phyloP scores from a whole-genome alignment of 2,797 vertebrate genomes.

The Cossypha dichroa region DNA sequence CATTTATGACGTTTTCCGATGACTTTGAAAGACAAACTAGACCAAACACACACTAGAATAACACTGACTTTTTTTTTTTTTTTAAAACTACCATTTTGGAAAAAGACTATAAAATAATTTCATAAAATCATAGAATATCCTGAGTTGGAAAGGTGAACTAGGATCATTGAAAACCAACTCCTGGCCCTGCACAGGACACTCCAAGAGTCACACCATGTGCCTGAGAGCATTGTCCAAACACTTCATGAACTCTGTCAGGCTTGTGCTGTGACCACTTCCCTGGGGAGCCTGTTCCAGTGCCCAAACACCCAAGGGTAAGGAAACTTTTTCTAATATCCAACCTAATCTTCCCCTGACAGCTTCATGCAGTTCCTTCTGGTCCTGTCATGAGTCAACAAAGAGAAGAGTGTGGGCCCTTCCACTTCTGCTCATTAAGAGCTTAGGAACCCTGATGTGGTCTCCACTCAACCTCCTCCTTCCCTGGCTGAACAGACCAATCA shows the following conservation, averaged over 20 bases:
- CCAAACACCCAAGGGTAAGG: background rate
- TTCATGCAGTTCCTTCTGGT: background rate
- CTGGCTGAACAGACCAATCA: background rate
- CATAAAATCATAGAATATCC: background rate
- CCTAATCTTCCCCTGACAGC: background rate
- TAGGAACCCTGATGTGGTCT: background rate
- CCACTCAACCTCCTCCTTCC: background rate
- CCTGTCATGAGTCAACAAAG: background rate
- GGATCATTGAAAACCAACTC: background rate
- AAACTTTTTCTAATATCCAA: background rate
- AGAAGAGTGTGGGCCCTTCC: background rate
- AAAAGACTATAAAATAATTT: background rate
- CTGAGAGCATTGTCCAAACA: background rate
- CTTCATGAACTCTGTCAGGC: background rate
- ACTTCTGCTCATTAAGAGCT: background rate
- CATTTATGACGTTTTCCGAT: background rate
- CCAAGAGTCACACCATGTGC: background rate
- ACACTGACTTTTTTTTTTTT: background rate
- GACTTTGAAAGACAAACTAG: background rate
- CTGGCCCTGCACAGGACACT: background rate
- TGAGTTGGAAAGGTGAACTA: background rate
- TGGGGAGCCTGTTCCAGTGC: background rate
- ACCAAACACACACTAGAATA: background rate
- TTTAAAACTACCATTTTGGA: accelerated
- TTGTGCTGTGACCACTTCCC: background rate